Percentiles rank a stretch among this genome's conserved stretches.
Evolutionary conservation across 37 sponge, comb jelly and placozoan species (phyloP).

Genomic region (Haliclona indistincta): DNA sequence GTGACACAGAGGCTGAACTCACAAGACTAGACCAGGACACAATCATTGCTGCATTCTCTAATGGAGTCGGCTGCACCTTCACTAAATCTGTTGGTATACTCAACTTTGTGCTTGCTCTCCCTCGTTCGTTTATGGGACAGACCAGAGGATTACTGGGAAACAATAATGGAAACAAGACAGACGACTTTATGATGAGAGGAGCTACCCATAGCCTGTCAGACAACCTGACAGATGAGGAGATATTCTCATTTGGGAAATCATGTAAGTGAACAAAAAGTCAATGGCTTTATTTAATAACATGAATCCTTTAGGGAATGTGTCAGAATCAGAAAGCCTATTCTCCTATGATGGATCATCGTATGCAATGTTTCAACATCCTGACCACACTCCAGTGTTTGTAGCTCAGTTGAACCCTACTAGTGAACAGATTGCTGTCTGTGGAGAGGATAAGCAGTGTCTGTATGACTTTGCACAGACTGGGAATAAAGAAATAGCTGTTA

Average conservation of each 20-base stretch:
- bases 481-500: conserved; percentile 26
- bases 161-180: conserved; percentile 53
- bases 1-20: neutral
- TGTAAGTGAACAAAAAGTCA: too few species aligned
- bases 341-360: too few species aligned
- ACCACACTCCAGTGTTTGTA: conserved; percentile 51
- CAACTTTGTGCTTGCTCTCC: conserved; percentile 21
- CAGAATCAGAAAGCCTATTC: too few species aligned
- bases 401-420: conserved; percentile 31
- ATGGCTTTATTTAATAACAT: too few species aligned
- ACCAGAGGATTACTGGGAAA: conserved; percentile 75
- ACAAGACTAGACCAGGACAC: neutral
- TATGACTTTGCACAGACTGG: conserved; percentile 69
- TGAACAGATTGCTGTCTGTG: conserved; percentile 19
- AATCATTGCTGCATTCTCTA: conserved; percentile 14
- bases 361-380: too few species aligned
- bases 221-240: too few species aligned
- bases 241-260: too few species aligned
- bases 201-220: too few species aligned
- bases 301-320: too few species aligned
- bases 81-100: neutral
- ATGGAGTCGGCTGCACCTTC: conserved; percentile 37
- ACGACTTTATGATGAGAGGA: conserved; percentile 64
- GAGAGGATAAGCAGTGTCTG: conserved; percentile 34
- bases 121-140: conserved; percentile 18